Conservation (phyloP, 1,140 invertebrate genomes). For the Platorchestia sp. region DNA sequence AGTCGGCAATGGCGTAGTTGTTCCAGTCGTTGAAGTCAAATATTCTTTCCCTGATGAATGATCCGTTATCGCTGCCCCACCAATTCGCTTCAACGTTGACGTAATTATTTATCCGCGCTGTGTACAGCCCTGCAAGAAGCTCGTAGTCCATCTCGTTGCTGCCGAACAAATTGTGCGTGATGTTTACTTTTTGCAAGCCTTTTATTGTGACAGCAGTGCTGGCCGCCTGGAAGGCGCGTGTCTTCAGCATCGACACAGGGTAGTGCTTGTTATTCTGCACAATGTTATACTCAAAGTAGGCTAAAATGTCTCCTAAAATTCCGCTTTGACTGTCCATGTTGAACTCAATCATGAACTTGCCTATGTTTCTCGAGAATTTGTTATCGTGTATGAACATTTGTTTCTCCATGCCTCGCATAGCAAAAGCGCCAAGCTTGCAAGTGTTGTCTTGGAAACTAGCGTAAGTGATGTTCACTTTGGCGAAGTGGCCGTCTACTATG, state of each 20-base stretch:
- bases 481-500: slow-evolving; percentile 91
- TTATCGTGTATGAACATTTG: slow-evolving; percentile 83
- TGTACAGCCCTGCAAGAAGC: slow-evolving; percentile 90
- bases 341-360: slow-evolving; percentile 90
- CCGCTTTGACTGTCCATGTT: slow-evolving; percentile 92
- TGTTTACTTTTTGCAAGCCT: slow-evolving; percentile 93
- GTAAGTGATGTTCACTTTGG: slow-evolving; percentile 79
- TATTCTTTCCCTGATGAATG: slow-evolving; percentile 84
- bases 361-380: slow-evolving; percentile 84
- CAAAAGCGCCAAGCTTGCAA: slow-evolving; percentile 86
- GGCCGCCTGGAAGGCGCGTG: slow-evolving; percentile 74
- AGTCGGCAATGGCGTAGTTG: slow-evolving; percentile 93
- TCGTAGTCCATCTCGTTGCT: slow-evolving; percentile 90
- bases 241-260: slow-evolving; percentile 67
- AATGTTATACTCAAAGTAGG: slow-evolving; percentile 84
- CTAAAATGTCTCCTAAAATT: slow-evolving; percentile 86
- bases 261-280: slow-evolving; percentile 80
- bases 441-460: slow-evolving; percentile 89
- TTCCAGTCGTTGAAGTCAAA: slow-evolving; percentile 99
- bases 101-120: slow-evolving; percentile 87
- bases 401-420: slow-evolving; percentile 97
- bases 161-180: slow-evolving; percentile 91
- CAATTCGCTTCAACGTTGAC: slow-evolving; percentile 94
- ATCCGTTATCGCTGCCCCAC: slow-evolving; percentile 88
- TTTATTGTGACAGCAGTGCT: slow-evolving; percentile 91